These are phyloP conservation scores for Emmelina monodactyla DNA, from an alignment of 2,888 invertebrate species.

Conservation along the genomic window DNA sequence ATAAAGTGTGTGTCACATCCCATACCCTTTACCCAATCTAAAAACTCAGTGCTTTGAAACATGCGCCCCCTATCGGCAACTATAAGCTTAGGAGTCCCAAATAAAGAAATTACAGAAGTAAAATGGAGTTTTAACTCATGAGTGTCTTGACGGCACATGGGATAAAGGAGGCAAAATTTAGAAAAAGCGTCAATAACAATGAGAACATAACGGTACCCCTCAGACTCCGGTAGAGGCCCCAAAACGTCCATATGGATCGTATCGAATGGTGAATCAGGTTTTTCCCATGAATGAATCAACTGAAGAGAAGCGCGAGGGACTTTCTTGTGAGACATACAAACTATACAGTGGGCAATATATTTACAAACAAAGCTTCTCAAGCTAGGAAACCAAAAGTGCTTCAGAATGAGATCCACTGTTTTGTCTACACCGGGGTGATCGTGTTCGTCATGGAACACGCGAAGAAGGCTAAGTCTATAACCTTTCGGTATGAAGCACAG, in stretches of 20 bases:
- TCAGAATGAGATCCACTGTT: constrained; percentile 10
- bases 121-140: constrained; percentile 13
- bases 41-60: constrained; percentile 16
- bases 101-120: constrained; percentile 13
- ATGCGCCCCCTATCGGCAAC: constrained; percentile 18
- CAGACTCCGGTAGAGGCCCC: constrained; percentile 15
- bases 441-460: constrained; percentile 9
- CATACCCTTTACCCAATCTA: constrained; percentile 7
- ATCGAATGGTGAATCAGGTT: constrained; percentile 15
- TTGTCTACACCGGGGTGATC: constrained; percentile 10
- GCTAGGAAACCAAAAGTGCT: constrained; percentile 16
- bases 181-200: constrained; percentile 17
- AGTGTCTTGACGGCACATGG: constrained; percentile 16
- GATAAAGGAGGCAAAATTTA: constrained; percentile 17
- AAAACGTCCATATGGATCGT: constrained; percentile 11
- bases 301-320: constrained; percentile 13
- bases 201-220: constrained; percentile 13
- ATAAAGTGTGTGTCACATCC: constrained; percentile 16
- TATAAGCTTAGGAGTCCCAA: constrained; percentile 16
- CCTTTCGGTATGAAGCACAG: constrained; percentile 7
- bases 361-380: constrained; percentile 3
- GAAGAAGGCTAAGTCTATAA: constrained; percentile 6
- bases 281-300: constrained; percentile 17
- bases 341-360: constrained; percentile 4
- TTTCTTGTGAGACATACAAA: constrained; percentile 12